Conservation (phyloP, 2,113 vertebrate genomes). For the Callocephalon fimbriatum region DNA sequence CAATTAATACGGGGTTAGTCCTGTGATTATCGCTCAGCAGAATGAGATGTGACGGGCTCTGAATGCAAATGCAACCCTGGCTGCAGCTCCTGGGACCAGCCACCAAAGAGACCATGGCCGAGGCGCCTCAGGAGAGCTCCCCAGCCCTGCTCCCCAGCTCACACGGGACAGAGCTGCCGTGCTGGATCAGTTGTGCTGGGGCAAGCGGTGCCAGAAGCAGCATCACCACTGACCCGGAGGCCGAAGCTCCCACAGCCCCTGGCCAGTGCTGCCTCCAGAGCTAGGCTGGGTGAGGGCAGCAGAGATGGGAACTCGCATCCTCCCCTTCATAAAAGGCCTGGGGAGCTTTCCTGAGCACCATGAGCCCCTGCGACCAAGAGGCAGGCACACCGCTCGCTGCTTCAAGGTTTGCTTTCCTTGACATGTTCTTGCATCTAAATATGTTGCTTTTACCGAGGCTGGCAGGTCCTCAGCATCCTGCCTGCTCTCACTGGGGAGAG, state of each 20-base stretch:
- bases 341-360: not conserved
- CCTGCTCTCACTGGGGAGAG: not conserved
- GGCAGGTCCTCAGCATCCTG: not conserved
- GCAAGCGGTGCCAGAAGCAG: rapidly evolving
- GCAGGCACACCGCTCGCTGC: rapidly evolving
- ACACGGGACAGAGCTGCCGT: rapidly evolving
- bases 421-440: not conserved
- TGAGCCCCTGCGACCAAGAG: not conserved
- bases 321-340: not conserved
- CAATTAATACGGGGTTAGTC: not conserved
- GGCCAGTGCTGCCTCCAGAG: rapidly evolving
- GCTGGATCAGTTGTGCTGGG: not conserved
- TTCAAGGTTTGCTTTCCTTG: not conserved
- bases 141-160: not conserved
- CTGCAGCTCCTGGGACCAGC: not conserved
- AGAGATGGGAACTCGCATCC: not conserved
- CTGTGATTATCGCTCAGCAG: not conserved
- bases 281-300: not conserved
- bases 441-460: not conserved
- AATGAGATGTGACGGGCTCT: not conserved
- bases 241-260: not conserved
- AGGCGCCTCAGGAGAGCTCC: not conserved
- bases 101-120: rapidly evolving
- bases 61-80: rapidly evolving
- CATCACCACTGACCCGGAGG: rapidly evolving